Percentiles rank a stretch among this genome's conserved stretches.
Evolutionary conservation across 2,888 invertebrate species (phyloP).

Genomic region (Alitta virens): DNA sequence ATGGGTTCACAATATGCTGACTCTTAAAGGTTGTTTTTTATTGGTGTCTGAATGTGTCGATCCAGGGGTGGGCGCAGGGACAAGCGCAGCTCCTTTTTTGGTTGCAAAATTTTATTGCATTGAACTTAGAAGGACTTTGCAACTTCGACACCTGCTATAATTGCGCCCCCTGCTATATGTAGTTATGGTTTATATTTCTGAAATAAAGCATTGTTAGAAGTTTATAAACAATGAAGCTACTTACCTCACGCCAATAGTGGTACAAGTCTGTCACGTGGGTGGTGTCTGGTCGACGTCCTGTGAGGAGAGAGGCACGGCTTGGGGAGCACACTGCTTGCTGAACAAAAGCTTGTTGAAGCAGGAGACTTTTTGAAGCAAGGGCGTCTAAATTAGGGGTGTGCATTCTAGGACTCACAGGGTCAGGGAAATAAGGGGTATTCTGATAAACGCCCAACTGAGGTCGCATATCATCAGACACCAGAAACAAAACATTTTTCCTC

Average conservation of each 20-base stretch:
- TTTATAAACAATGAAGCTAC: too few relatives aligned
- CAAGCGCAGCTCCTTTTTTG: too few relatives aligned
- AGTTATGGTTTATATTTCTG: too few relatives aligned
- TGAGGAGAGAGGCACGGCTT: not conserved
- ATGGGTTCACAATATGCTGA: too few relatives aligned
- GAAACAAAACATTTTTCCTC: conserved; percentile 28
- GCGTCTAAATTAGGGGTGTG: conserved; percentile 35
- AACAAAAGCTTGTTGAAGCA: conserved; percentile 32
- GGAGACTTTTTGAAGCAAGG: conserved; percentile 30
- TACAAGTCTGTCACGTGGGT: not conserved
- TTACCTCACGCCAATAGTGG: not conserved
- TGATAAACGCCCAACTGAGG: conserved; percentile 10
- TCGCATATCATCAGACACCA: conserved; percentile 31
- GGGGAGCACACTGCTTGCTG: conserved; percentile 19
- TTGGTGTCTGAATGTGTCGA: too few relatives aligned
- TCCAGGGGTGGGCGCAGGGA: too few relatives aligned
- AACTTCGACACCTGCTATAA: too few relatives aligned
- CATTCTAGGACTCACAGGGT: conserved; percentile 22
- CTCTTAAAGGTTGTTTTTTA: too few relatives aligned
- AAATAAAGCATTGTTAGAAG: too few relatives aligned
- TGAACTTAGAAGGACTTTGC: too few relatives aligned
- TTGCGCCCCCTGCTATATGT: too few relatives aligned
- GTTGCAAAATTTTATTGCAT: too few relatives aligned
- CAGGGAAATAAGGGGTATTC: not conserved
- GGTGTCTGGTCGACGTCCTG: not conserved